Evolutionary conservation across 2,797 vertebrate species (phyloP).

Genomic region (Cottoperca gobio): DNA sequence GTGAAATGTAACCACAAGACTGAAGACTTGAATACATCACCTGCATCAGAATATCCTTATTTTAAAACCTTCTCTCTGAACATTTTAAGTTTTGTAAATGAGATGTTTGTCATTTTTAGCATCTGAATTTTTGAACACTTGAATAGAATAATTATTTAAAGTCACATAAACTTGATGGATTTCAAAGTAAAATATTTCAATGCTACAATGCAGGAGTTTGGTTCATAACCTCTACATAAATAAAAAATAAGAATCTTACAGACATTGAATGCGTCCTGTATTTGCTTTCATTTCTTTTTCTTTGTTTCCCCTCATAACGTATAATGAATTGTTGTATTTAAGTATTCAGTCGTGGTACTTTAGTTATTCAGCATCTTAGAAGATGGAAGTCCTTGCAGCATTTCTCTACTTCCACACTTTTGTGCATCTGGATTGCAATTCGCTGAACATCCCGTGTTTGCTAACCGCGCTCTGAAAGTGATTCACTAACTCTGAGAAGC

Average conservation of each 20-base stretch:
- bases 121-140: no score
- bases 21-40: neutral
- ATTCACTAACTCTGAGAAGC: constrained; percentile 78
- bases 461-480: constrained; percentile 79
- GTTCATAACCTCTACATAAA: no score
- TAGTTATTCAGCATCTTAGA: neutral
- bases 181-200: neutral
- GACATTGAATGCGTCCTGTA: no score
- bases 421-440: constrained; percentile 84
- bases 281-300: no score
- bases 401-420: constrained; percentile 78
- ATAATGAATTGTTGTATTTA: no score
- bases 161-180: neutral
- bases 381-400: no score
- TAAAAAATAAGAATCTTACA: no score
- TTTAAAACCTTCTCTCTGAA: no score
- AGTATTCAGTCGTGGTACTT: constrained; percentile 8
- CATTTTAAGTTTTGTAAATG: no score
- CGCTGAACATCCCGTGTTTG: constrained; percentile 80
- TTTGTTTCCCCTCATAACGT: neutral
- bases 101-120: no score
- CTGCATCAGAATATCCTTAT: neutral
- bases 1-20: constrained; percentile 6
- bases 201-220: no score
- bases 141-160: no score